Base-by-base conservation (phyloP, 2,888 invertebrate species). In the Chydorus sphaericus region DNA sequence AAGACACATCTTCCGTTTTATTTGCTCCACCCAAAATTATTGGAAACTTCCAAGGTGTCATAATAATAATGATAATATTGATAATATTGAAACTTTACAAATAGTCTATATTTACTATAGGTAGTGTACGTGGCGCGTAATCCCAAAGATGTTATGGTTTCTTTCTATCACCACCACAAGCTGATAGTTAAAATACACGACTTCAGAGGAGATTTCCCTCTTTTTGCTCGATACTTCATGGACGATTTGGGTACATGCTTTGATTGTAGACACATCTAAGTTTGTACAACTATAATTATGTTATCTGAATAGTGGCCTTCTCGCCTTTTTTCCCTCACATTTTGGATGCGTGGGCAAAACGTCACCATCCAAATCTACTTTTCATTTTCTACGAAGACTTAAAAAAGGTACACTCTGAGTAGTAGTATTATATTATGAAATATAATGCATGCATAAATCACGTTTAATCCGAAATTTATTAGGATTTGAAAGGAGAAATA, bases 301-400 rank as follows among this genome's bases (percentile, higher is more conserved):
- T n/a, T n/a, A 14, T 44, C 3, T 1, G 18, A 29, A 3, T 28
- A 50, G 83, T 80, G 65, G 75, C 79, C 33, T 85, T 82, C 80
- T 76, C 81, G 50, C 87, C 87, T 0, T 87, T 80, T 65, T 87
- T 84, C 75, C 78, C 80, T 56, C 88, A 89, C 64, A 66, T 89
- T 2, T 79, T 81, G 65, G 86, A 88, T 71, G 85, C 83, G 0
- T 84, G 84, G 81, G 71, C 75, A 4, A 67, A 76, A 52, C 74
- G 80, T 60, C 63, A 83, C 59, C 72, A 83, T 61, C 71, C 79
- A 2, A 85, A 85, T 67, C 70, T 87, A 58, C 69, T 86, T 1
- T 86, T 86, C 63, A 69, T 88, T 56, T 83, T 83, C 66, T 89
- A 88, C 63, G 89, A 89, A 69, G 82, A 88, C 62, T 77, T 88